Percentiles rank a stretch among this genome's conserved stretches.
Conservation (phyloP, 2,888 invertebrate genomes). For the Cryptocephalus moraei region DNA sequence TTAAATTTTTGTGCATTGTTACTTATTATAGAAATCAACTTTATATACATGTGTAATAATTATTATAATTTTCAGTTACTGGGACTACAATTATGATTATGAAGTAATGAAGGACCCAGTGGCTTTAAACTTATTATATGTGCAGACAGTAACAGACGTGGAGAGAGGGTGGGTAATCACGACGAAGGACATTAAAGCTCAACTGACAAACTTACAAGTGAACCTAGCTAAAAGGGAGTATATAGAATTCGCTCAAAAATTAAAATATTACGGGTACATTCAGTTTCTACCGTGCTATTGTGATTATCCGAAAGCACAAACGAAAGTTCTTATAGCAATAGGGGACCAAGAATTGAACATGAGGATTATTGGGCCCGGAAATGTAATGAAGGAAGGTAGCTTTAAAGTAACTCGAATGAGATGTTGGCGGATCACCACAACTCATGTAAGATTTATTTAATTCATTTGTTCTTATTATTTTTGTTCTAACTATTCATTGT, state of each 20-base stretch:
- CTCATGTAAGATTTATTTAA: constrained; percentile 49
- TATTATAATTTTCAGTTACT: constrained; percentile 52
- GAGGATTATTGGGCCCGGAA: constrained; percentile 45
- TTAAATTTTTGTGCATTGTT: too few relatives aligned
- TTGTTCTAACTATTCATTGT: constrained; percentile 4
- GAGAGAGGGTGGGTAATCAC: constrained; percentile 78
- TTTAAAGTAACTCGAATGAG: constrained; percentile 94
- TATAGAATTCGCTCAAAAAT: constrained; percentile 68
- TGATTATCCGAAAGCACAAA: constrained; percentile 64
- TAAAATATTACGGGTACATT: constrained; percentile 85
- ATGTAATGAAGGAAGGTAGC: constrained; percentile 65
- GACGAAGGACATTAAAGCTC: constrained; percentile 52
- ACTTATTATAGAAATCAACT: too few relatives aligned
- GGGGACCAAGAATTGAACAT: constrained; percentile 81
- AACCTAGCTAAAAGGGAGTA: constrained; percentile 82
- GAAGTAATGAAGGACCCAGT: constrained; percentile 73
- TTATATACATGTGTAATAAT: too few relatives aligned
- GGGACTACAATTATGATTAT: constrained; percentile 78
- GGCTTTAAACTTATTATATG: constrained; percentile 75
- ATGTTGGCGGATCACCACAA: constrained; percentile 92
- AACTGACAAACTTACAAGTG: constrained; percentile 60
- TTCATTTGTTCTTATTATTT: not conserved
- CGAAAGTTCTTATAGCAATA: constrained; percentile 64
- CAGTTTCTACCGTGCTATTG: constrained; percentile 58
- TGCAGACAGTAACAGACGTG: constrained; percentile 79